phyloP scores from a whole-genome alignment of 2,888 invertebrate genomes.

The Rhingia rostrata region DNA sequence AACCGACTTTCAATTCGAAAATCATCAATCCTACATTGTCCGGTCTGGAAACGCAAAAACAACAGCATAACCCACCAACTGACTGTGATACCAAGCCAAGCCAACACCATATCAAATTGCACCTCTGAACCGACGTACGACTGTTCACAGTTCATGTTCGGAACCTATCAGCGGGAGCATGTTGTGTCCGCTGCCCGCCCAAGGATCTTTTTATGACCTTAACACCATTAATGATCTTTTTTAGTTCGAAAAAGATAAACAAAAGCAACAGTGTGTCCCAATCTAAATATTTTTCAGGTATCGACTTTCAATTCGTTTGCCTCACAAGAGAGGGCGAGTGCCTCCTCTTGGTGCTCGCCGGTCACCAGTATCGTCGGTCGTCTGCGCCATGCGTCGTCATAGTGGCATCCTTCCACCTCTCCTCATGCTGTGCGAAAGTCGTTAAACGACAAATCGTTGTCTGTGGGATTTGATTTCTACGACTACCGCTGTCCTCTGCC shows the following conservation, averaged over 20 bases:
- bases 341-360: not conserved
- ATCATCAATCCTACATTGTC: slow-evolving; percentile 22
- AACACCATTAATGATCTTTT: slow-evolving; percentile 65
- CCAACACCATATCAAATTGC: slow-evolving; percentile 64
- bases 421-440: slow-evolving; percentile 73
- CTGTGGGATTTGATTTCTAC: slow-evolving; percentile 55
- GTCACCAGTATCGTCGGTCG: not conserved
- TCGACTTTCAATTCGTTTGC: slow-evolving; percentile 61
- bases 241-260: slow-evolving; percentile 6
- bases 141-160: slow-evolving; percentile 24
- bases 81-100: slow-evolving; percentile 39
- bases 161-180: slow-evolving; percentile 58
- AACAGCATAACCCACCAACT: slow-evolving; percentile 3
- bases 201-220: slow-evolving; percentile 72
- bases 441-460: slow-evolving; percentile 70
- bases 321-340: not conserved
- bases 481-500: slow-evolving; percentile 26
- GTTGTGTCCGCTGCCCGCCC: slow-evolving; percentile 52
- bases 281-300: slow-evolving; percentile 62
- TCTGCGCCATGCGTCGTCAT: slow-evolving; percentile 5
- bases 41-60: slow-evolving; percentile 25
- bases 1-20: slow-evolving; percentile 55
- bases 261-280: slow-evolving; percentile 56
- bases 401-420: slow-evolving; percentile 66
- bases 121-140: slow-evolving; percentile 35